A percentile compares a stretch with the other conserved stretches of the same genome.
Conservation (phyloP, 2,113 vertebrate species). For the Abramis brama region DNA sequence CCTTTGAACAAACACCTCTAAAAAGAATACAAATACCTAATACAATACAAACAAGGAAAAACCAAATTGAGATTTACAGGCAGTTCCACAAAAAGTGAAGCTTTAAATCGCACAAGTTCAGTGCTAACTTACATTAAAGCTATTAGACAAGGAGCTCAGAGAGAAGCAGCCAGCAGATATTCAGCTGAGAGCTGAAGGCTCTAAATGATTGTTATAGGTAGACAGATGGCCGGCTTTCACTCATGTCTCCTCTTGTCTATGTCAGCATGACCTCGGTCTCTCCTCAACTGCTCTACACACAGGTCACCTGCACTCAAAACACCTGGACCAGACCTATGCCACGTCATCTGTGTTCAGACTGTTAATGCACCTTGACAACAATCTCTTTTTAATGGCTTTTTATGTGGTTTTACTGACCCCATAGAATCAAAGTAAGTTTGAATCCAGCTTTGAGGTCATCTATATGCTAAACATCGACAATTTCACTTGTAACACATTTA, state of each 20-base stretch:
- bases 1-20: not conserved
- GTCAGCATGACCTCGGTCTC: conserved; percentile 41
- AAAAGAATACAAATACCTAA: not conserved
- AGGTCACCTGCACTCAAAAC: conserved; percentile 29
- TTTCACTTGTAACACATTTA: not conserved
- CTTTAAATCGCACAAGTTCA: not conserved
- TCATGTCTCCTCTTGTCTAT: conserved; percentile 37
- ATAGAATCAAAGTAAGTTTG: not conserved
- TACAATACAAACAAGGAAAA: too few relatives aligned
- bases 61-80: not conserved
- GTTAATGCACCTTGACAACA: conserved; percentile 19
- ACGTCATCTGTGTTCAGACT: not conserved
- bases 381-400: too few relatives aligned
- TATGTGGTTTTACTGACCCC: not conserved
- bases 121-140: not conserved
- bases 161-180: conserved; percentile 27
- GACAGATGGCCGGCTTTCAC: conserved; percentile 47
- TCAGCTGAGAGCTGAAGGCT: not conserved
- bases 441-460: not conserved
- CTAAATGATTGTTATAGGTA: conserved; percentile 11
- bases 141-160: conserved; percentile 19
- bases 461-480: not conserved
- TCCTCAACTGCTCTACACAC: conserved; percentile 28
- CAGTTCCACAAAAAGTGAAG: not conserved
- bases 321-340: conserved; percentile 26